Base-by-base conservation (phyloP, 1,140 invertebrate genomes). In the Cyclargus thomasi region DNA sequence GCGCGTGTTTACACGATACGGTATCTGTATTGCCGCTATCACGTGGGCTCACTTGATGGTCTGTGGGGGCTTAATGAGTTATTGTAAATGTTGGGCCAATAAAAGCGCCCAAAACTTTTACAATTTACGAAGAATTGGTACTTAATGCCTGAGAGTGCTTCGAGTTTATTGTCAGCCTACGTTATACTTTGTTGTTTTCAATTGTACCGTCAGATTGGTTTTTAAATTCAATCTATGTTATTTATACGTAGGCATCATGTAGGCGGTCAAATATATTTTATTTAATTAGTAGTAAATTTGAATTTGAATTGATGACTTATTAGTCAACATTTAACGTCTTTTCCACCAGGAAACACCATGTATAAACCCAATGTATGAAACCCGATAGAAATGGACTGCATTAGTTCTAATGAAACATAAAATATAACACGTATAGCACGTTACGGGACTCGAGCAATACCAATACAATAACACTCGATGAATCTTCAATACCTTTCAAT, bases 401-500 rank as follows among this genome's bases (percentile, higher is more conserved):
- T 47, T 16, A 16, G 39, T 47, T 47, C 36, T 47, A 11, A 55
- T 20, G 55, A 20, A 59, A 59, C 55, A 59, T 59, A 59, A 59
- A 59, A 59, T 59, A 20, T 59, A 20, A 59, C 55, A 11, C 39
- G 55, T 20, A 20, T 20, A 20, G 8, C 21, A 20, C 11, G 20
- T 0, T 59, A 59, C 55, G 55, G 55, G 55, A 59, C 55, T 59
- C 20, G 18, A 11, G 17, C n/a, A 47, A 47, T 47, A 21, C 21
- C 18, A 20, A 21, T 6, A 20, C 55, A 20, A 59, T 55, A 47
- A 47, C 39, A 21, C 7, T 59, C 55, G 55, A 11, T 22, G 55
- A 59, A 21, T 59, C 55, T 59, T 59, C 55, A 59, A 59, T 21
- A 21, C 55, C 1, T 59, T 59, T 20, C 55, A 59, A 20, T 20